Evolutionary conservation across 1,140 invertebrate genomes (phyloP).

Genomic region (Metaphire vulgaris): DNA sequence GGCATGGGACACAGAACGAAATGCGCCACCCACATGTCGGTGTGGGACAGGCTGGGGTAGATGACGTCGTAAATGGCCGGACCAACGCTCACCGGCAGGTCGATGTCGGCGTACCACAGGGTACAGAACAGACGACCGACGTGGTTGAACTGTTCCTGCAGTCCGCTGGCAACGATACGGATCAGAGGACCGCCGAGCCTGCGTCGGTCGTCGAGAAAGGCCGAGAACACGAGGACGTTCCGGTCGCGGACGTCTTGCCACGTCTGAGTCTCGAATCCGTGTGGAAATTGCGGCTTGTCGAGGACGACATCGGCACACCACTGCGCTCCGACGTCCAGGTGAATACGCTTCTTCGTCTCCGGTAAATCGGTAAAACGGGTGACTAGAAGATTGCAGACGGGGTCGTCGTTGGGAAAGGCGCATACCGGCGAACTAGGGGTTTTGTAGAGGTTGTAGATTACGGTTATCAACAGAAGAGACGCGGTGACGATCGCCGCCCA

Average conservation of each 20-base stretch:
- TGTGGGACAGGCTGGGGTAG: constrained; percentile 11
- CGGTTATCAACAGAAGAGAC: too few species aligned
- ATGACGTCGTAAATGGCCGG: constrained; percentile 11
- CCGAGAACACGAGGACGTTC: constrained; percentile 17
- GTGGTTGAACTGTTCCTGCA: constrained; percentile 8
- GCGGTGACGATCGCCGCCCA: too few species aligned
- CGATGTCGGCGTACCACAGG: constrained; percentile 14
- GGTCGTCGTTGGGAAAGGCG: too few species aligned
- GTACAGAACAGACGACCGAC: constrained; percentile 16
- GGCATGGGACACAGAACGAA: constrained; percentile 22
- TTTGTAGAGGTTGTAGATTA: too few species aligned
- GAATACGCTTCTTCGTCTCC: neutral
- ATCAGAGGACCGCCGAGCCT: constrained; percentile 12
- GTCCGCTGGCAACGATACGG: constrained; percentile 16
- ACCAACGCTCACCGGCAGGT: neutral
- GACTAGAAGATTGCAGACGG: too few species aligned
- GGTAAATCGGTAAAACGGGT: neutral
- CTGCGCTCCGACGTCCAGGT: neutral
- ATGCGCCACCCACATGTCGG: constrained; percentile 19
- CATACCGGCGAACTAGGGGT: too few species aligned
- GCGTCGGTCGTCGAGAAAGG: constrained; percentile 6
- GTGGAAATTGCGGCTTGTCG: neutral
- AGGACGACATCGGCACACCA: neutral
- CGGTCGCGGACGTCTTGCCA: constrained; percentile 14
- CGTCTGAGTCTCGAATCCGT: constrained; percentile 10